Evolutionary conservation across 2,797 vertebrate species (phyloP).

Genomic region (Malacoraja senta): DNA sequence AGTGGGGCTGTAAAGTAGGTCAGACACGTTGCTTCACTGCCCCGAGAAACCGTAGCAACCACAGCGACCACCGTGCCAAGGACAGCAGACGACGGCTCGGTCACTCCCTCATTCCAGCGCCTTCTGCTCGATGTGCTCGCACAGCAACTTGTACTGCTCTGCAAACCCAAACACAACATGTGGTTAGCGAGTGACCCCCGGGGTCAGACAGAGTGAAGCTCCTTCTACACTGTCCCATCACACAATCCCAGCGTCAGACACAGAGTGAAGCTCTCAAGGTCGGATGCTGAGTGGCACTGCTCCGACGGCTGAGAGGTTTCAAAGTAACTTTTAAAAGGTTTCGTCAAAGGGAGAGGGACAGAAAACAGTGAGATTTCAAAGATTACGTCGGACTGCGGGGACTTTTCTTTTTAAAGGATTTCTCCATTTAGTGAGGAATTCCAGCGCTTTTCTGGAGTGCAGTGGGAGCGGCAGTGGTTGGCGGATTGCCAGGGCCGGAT

Average conservation of each 20-base stretch:
- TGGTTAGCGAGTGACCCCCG: background rate
- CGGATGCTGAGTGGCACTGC: background rate
- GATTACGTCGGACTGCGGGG: no score
- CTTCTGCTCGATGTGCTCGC: conserved; percentile 91
- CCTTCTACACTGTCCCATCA: background rate
- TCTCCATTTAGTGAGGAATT: no score
- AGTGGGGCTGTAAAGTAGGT: background rate
- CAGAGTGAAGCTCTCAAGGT: background rate
- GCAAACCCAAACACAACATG: conserved; percentile 43
- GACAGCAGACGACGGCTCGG: background rate
- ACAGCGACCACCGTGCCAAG: background rate
- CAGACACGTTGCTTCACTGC: background rate
- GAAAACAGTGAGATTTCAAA: no score
- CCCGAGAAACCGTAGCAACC: background rate
- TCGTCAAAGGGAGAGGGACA: no score
- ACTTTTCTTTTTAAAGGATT: no score
- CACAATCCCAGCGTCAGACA: background rate
- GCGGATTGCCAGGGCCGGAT: no score
- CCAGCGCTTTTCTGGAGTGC: no score
- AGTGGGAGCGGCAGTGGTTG: no score
- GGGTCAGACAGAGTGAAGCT: conserved; percentile 17
- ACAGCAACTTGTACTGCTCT: conserved; percentile 94
- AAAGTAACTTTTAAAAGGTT: no score
- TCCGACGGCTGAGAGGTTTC: no score
- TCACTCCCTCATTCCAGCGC: conserved; percentile 62